Percentiles rank a stretch among this genome's conserved stretches.
Conservation (phyloP, 2,113 vertebrate genomes). For the Arenaria interpres region DNA sequence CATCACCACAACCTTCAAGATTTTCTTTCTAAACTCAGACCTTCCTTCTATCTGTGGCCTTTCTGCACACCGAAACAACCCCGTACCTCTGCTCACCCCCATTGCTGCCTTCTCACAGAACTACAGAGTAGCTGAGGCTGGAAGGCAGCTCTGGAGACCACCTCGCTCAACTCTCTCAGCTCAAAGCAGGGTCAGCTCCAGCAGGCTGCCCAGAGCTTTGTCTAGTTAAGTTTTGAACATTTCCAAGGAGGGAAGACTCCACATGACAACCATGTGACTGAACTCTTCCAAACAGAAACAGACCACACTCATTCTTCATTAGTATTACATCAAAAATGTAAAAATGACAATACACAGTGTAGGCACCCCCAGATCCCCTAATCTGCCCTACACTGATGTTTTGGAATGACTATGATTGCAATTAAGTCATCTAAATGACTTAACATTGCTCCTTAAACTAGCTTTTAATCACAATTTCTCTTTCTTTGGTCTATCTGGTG, state of each 20-base stretch:
- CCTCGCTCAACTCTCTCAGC: neutral
- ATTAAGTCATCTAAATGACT: neutral
- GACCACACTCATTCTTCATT: neutral
- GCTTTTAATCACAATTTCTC: neutral
- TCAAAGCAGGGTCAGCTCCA: neutral
- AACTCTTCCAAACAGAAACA: neutral
- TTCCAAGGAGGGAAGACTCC: neutral
- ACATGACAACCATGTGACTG: neutral
- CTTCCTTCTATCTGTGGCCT: neutral
- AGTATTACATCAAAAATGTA: neutral
- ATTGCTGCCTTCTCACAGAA: neutral
- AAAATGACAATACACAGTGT: neutral
- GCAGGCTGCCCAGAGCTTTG: neutral
- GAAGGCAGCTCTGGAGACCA: neutral
- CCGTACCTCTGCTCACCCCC: neutral
- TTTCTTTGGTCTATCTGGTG: neutral
- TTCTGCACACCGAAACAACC: neutral
- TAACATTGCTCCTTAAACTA: neutral
- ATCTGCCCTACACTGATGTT: neutral
- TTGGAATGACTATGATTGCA: neutral
- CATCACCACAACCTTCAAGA: neutral
- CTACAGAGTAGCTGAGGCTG: neutral
- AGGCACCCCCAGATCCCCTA: neutral
- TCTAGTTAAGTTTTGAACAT: neutral
- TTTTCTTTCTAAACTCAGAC: neutral